phyloP scores from a whole-genome alignment of 2,888 invertebrate species.

The Hylaea fasciaria region DNA sequence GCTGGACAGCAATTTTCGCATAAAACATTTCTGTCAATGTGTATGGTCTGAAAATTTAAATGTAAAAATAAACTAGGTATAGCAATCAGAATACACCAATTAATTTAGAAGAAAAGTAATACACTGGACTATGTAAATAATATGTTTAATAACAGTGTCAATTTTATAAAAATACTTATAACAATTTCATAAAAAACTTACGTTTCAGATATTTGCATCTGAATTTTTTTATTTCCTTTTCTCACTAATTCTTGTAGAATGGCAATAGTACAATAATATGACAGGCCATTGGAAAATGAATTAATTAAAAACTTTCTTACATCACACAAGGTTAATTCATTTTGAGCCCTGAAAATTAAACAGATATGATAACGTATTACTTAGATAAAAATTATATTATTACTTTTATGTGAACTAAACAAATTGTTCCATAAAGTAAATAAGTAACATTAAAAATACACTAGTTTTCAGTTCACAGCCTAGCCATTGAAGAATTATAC shows the following conservation, averaged over 20 bases:
- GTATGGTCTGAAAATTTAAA: slow-evolving; percentile 54
- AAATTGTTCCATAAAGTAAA: no score
- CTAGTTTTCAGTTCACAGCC: no score
- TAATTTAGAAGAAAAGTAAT: no score
- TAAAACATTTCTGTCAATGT: slow-evolving; percentile 68
- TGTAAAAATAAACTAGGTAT: no score
- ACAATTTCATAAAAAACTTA: slow-evolving; percentile 34
- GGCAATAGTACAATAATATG: slow-evolving; percentile 60
- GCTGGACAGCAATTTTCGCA: slow-evolving; percentile 58
- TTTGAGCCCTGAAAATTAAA: slow-evolving; percentile 46
- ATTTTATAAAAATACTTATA: no score
- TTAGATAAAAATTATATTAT: no score
- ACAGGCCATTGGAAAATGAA: slow-evolving; percentile 51
- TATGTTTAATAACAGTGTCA: no score
- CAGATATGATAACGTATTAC: slow-evolving; percentile 3
- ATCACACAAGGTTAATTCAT: slow-evolving; percentile 54
- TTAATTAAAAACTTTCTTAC: slow-evolving; percentile 52
- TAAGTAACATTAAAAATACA: no score
- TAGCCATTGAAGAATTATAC: no score
- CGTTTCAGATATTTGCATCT: not conserved
- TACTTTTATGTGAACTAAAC: no score
- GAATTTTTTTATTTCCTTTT: slow-evolving; percentile 41
- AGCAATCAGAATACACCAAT: no score
- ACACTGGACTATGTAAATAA: no score
- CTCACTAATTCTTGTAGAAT: slow-evolving; percentile 61